phyloP scores from a whole-genome alignment of 2,888 invertebrate genomes.

The Ditula angustiorana region DNA sequence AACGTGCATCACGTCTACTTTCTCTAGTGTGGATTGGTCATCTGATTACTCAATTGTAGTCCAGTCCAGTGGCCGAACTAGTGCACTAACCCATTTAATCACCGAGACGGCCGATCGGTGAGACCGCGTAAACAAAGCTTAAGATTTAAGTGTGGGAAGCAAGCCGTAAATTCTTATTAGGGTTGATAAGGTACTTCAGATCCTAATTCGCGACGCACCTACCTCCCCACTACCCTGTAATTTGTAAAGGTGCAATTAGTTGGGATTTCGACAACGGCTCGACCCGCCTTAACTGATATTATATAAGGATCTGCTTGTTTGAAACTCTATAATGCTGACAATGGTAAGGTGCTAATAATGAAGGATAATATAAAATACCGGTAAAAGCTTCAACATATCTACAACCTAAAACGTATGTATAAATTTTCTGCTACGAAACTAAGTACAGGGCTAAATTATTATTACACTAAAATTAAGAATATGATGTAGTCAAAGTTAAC shows the following conservation, averaged over 20 bases:
- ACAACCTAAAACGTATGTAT: too few relatives aligned
- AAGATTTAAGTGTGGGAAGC: constrained; percentile 3
- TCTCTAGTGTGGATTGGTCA: too few relatives aligned
- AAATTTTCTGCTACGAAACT: too few relatives aligned
- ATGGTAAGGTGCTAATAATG: neutral
- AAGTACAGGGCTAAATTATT: too few relatives aligned
- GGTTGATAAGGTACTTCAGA: constrained; percentile 38
- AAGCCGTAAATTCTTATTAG: constrained; percentile 38
- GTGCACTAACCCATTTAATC: too few relatives aligned
- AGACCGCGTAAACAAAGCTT: neutral
- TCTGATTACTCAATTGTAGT: too few relatives aligned
- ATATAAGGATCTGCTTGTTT: constrained; percentile 26
- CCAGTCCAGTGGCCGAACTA: too few relatives aligned
- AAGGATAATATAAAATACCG: neutral
- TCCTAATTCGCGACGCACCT: constrained; percentile 32
- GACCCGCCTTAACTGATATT: constrained; percentile 31
- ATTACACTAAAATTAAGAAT: too few relatives aligned
- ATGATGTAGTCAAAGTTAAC: too few relatives aligned
- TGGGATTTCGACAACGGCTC: constrained; percentile 22
- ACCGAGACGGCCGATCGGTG: neutral
- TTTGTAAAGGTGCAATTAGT: constrained; percentile 38
- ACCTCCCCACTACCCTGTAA: constrained; percentile 30
- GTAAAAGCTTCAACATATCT: too few relatives aligned
- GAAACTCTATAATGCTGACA: constrained; percentile 13
- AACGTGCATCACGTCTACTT: too few relatives aligned